A percentile compares a stretch with the other conserved stretches of the same genome.
Conservation (phyloP, 2,797 vertebrate genomes). For the Catamblyrhynchus diadema region DNA sequence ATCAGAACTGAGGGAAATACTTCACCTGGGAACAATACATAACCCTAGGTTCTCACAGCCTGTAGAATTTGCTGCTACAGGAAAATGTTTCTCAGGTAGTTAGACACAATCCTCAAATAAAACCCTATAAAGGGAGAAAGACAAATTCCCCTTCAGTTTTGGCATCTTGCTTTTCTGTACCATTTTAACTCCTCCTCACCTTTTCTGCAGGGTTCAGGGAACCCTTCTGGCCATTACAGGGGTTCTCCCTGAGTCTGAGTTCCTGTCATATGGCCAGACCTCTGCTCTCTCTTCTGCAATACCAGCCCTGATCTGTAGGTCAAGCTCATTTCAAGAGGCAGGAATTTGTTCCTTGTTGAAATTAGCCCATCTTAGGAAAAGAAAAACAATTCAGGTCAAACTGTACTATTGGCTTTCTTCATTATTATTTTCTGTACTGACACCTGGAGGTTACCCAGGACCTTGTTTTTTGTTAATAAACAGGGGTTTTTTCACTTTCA, state of each 20-base stretch:
- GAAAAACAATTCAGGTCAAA: not conserved
- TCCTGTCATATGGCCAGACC: not conserved
- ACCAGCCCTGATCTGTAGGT: not conserved
- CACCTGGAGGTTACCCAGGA: not conserved
- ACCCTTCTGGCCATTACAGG: not conserved
- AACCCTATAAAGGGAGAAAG: not conserved
- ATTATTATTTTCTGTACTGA: not conserved
- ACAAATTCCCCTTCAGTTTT: not conserved
- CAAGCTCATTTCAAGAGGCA: not conserved
- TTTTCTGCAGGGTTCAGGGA: not conserved
- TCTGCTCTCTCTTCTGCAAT: not conserved
- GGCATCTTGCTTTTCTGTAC: not conserved
- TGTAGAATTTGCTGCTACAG: not conserved
- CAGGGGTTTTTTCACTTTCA: not conserved
- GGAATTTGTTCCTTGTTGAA: not conserved
- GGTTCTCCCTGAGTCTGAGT: not conserved
- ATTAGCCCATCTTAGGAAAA: not conserved
- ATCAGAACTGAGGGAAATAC: not conserved
- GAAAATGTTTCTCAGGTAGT: not conserved
- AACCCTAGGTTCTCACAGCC: not conserved
- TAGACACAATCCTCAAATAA: not conserved
- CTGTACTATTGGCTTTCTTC: not conserved
- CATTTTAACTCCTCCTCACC: not conserved
- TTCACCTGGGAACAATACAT: not conserved
- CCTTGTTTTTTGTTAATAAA: not conserved